Evolutionary conservation across 2,797 vertebrate genomes (phyloP), one percentile per base, ranked within the genome.

Genomic region (Poeciliopsis gracilis): DNA sequence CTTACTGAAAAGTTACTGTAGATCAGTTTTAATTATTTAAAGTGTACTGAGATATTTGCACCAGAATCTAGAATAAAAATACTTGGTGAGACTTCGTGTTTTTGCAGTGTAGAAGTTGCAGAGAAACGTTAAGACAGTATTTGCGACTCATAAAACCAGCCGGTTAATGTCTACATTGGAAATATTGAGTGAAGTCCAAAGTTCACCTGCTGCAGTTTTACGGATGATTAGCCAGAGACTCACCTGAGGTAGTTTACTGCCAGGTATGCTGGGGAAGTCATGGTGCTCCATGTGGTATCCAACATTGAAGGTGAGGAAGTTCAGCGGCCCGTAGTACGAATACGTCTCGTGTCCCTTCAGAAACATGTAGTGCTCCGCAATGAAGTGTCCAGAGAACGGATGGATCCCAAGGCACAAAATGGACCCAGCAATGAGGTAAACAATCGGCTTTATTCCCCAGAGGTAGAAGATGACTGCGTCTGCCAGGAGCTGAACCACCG

Each of bases 231-330:
- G 15, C 76, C 12, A 69, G 0, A 33, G 20, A 45, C 92, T 89
- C 93, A 99, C 98, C 97, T 97, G 95, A 73, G 98, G 97, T 91
- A 99, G 89, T 82, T 95, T 97, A 91, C 96, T 97, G 82, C 98
- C 97, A 0, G 98, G 98, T 93, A 99, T 97, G 93, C 97, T 99
- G 80, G 98, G 98, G 82, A 99, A 99, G 91, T 99, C 98, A 0
- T 99, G 98, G 85, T 99, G 98, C 89, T 99, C 98, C 97, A 98
- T 94, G 93, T 99, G 98, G 91, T 99, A 99, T 16, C 98, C 98
- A 18, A 97, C 98, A 4, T 99, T 99, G 92, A 99, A 99, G 80
- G 98, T 98, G 92, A 99, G 96, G 82, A 88, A 90, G 93, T 99
- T 99, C 87, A 99, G 96, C 18, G 96, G 84, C 78, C 98, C 98